phyloP scores from a whole-genome alignment of 1,140 invertebrate species.

The Spodoptera litura region DNA sequence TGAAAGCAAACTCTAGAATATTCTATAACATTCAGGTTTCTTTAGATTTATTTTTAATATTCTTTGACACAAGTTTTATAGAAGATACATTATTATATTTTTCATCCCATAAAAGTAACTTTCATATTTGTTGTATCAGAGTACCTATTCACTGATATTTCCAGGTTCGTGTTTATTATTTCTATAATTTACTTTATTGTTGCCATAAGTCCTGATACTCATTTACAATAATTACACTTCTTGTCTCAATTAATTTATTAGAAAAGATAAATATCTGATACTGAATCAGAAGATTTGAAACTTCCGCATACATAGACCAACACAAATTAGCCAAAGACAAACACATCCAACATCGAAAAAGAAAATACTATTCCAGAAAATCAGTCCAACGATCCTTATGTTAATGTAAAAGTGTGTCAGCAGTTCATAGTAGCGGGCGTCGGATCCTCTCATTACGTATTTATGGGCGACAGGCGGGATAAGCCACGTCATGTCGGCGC shows the following conservation, averaged over 20 bases:
- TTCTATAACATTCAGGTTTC: slow-evolving; percentile 9
- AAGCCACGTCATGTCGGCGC: slow-evolving; percentile 39
- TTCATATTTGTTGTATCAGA: too few relatives aligned
- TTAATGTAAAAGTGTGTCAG: slow-evolving; percentile 23
- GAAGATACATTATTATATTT: too few relatives aligned
- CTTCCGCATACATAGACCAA: background rate
- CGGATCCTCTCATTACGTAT: slow-evolving; percentile 47
- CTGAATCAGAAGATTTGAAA: too few relatives aligned
- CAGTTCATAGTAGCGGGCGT: slow-evolving; percentile 35
- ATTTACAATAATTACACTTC: too few relatives aligned
- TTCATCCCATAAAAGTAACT: too few relatives aligned
- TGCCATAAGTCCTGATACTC: too few relatives aligned
- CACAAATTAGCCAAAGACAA: background rate
- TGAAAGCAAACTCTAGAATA: slow-evolving; percentile 13
- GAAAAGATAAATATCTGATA: too few relatives aligned
- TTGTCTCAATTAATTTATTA: too few relatives aligned
- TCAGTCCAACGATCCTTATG: slow-evolving; percentile 1
- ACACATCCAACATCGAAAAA: background rate
- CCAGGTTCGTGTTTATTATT: too few relatives aligned
- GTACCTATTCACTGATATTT: too few relatives aligned
- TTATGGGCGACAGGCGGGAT: slow-evolving; percentile 45
- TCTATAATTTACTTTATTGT: too few relatives aligned
- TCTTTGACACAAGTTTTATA: background rate
- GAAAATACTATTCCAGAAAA: background rate
- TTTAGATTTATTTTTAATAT: slow-evolving; percentile 7